These are phyloP conservation scores for Chloromyia formosa DNA, from an alignment of 2,888 invertebrate species.

Conservation along the genomic window DNA sequence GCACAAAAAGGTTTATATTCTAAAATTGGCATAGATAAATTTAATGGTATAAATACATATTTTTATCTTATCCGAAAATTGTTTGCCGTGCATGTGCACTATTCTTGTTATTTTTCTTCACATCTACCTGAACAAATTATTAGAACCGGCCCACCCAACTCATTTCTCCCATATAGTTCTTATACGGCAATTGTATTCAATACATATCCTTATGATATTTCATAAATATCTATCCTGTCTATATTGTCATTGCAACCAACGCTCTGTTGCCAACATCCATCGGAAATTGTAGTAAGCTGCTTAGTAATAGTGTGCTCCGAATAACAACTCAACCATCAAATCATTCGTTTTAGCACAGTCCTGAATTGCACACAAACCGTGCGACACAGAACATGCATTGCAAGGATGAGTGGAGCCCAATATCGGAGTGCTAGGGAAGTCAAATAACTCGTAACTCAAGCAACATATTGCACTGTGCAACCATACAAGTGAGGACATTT, in stretches of 20 bases:
- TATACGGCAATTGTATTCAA: too few relatives aligned
- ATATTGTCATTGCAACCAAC: background rate
- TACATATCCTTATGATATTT: background rate
- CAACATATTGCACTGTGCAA: background rate
- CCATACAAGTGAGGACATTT: background rate
- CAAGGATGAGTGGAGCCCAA: background rate
- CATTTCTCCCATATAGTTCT: too few relatives aligned
- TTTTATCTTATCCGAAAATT: too few relatives aligned
- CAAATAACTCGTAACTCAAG: background rate
- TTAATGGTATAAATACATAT: too few relatives aligned
- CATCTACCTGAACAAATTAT: too few relatives aligned
- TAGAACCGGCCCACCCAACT: too few relatives aligned
- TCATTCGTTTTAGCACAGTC: constrained; percentile 22
- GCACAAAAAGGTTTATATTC: too few relatives aligned
- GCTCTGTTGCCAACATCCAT: constrained; percentile 2
- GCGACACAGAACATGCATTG: background rate
- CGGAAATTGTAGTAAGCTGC: constrained; percentile 24
- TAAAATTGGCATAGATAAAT: too few relatives aligned
- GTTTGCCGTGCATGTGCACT: too few relatives aligned
- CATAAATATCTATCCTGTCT: background rate
- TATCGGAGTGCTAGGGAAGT: background rate
- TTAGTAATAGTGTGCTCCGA: constrained; percentile 18
- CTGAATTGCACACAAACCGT: background rate
- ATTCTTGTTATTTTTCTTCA: too few relatives aligned
- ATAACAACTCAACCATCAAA: constrained; percentile 41